Evolutionary conservation across 2,113 vertebrate species (phyloP).

Genomic region (Heptranchias perlo): DNA sequence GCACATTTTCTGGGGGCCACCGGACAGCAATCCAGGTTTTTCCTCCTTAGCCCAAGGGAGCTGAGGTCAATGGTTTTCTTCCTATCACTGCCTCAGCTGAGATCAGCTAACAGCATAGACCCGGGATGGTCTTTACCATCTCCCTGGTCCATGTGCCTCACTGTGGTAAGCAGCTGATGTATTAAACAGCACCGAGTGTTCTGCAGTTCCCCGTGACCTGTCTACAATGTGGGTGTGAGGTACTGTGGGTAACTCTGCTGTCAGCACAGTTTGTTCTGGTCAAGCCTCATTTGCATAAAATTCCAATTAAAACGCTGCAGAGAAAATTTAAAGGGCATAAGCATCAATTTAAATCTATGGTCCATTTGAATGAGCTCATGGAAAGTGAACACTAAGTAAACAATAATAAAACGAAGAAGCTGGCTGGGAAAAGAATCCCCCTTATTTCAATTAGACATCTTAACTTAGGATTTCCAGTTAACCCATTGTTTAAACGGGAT

Average conservation of each 20-base stretch:
- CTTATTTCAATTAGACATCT: not conserved
- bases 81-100: too few species aligned
- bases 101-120: not conserved
- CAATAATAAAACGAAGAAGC: not conserved
- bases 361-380: not conserved
- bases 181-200: not conserved
- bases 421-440: not conserved
- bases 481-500: not conserved
- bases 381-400: not conserved
- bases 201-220: not conserved
- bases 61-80: too few species aligned
- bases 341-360: slow-evolving; percentile 9
- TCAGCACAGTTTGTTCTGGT: slow-evolving; percentile 15
- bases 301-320: not conserved
- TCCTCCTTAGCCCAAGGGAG: not conserved
- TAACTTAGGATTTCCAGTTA: not conserved
- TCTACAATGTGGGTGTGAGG: not conserved
- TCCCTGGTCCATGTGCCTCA: not conserved
- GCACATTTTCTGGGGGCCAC: not conserved
- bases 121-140: not conserved
- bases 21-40: not conserved
- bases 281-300: not conserved
- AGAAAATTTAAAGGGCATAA: not conserved
- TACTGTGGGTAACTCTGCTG: not conserved
- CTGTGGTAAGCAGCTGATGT: not conserved